phyloP scores from a whole-genome alignment of 2,113 vertebrate species.

The Gobius niger region DNA sequence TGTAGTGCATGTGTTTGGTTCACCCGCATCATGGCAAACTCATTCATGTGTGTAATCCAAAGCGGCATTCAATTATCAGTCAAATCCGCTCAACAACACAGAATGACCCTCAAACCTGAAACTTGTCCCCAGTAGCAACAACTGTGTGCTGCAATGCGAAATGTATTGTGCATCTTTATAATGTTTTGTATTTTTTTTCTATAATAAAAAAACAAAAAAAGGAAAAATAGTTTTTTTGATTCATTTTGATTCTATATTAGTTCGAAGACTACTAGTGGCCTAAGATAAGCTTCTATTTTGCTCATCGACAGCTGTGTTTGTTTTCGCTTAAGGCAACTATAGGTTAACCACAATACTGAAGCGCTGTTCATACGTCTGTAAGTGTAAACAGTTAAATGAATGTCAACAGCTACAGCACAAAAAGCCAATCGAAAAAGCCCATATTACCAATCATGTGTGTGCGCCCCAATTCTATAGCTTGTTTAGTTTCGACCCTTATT shows the following conservation, averaged over 20 bases:
- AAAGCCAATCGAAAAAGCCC: background rate
- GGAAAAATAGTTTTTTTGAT: background rate
- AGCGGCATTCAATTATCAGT: constrained; percentile 71
- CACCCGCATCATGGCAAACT: constrained; percentile 25
- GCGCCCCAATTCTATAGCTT: background rate
- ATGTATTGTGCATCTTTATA: background rate
- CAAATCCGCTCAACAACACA: constrained; percentile 32
- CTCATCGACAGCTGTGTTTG: constrained; percentile 18
- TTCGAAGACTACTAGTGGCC: background rate
- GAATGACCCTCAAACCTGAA: constrained; percentile 13
- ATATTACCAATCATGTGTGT: background rate
- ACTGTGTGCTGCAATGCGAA: background rate
- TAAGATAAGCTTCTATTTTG: constrained; percentile 5
- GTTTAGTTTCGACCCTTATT: background rate
- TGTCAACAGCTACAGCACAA: background rate
- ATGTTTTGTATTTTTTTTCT: background rate
- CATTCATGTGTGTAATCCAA: constrained; percentile 64
- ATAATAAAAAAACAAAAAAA: background rate
- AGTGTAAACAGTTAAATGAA: background rate
- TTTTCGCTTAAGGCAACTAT: constrained; percentile 13
- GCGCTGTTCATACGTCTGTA: background rate
- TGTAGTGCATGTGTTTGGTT: background rate
- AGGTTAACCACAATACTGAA: constrained; percentile 7
- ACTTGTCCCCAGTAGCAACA: background rate
- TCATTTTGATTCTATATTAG: background rate